phyloP scores from a whole-genome alignment of 2,797 vertebrate genomes.

The Myotis daubentonii region DNA sequence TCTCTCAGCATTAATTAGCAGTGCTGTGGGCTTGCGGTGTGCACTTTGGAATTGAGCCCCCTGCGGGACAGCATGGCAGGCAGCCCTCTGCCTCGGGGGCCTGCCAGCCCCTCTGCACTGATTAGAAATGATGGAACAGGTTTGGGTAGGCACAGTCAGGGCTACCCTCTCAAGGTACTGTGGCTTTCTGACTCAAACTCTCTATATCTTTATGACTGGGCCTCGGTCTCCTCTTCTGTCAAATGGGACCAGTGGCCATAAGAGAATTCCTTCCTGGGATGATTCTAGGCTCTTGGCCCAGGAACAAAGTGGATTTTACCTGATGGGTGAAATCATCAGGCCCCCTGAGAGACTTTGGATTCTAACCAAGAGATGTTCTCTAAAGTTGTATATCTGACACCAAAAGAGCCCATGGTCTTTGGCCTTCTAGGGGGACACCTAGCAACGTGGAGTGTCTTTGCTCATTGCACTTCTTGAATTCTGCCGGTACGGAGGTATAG shows the following conservation, averaged over 20 bases:
- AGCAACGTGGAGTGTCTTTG: constrained; percentile 9
- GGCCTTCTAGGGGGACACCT: not conserved
- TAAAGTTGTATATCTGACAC: not conserved
- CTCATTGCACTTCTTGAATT: not conserved
- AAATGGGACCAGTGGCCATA: constrained; percentile 52
- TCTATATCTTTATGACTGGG: not conserved
- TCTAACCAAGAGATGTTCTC: constrained; percentile 10
- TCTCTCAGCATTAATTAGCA: constrained; percentile 90
- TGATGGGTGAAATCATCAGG: not conserved
- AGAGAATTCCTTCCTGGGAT: constrained; percentile 19
- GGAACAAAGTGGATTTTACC: not conserved
- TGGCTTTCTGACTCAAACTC: not conserved
- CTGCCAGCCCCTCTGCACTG: constrained; percentile 74
- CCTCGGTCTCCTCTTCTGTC: constrained; percentile 70
- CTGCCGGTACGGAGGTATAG: not conserved
- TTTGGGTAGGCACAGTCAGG: constrained; percentile 62
- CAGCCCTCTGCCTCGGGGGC: constrained; percentile 82
- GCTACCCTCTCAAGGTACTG: constrained; percentile 42
- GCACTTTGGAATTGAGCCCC: constrained; percentile 87
- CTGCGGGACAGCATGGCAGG: constrained; percentile 82
- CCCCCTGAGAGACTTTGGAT: not conserved
- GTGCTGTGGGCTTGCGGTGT: constrained; percentile 83
- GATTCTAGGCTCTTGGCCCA: not conserved
- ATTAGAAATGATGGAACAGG: constrained; percentile 87
- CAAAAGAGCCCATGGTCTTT: constrained; percentile 21